These are phyloP conservation scores for Chroicocephalus ridibundus DNA, from an alignment of 2,113 vertebrate species.

Conservation along the genomic window DNA sequence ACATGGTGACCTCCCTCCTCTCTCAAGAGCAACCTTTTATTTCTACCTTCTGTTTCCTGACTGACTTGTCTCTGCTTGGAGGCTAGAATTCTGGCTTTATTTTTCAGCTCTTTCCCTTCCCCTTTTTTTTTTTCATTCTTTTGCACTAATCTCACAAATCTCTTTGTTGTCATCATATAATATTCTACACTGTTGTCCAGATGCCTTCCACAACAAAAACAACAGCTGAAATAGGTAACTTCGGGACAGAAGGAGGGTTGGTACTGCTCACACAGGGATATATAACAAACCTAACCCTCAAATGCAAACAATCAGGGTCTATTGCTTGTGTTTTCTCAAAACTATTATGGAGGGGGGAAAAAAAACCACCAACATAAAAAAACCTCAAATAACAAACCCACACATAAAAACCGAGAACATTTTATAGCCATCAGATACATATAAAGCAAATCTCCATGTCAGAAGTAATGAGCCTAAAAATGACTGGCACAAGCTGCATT, in stretches of 20 bases:
- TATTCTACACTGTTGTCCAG: neutral
- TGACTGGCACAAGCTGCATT: neutral
- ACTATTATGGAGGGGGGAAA: accelerated
- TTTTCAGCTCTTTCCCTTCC: neutral
- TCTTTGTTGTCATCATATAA: neutral
- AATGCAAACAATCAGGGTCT: neutral
- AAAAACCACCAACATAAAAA: neutral
- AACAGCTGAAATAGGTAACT: neutral
- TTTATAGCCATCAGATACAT: neutral
- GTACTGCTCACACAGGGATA: neutral
- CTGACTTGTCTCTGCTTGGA: neutral
- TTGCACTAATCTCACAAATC: neutral
- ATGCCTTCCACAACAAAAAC: neutral
- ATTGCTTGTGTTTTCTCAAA: neutral
- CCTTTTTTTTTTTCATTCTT: neutral
- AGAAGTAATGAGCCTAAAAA: neutral
- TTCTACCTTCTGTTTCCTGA: neutral
- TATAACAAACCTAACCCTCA: neutral
- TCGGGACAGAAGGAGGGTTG: neutral
- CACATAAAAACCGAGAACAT: neutral
- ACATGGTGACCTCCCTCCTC: neutral
- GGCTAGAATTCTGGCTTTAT: neutral
- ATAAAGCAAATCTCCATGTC: neutral
- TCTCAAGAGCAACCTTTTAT: neutral
- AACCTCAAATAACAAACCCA: neutral